Evolutionary conservation across 2,113 vertebrate species (phyloP).

Genomic region (Petroica traversi): DNA sequence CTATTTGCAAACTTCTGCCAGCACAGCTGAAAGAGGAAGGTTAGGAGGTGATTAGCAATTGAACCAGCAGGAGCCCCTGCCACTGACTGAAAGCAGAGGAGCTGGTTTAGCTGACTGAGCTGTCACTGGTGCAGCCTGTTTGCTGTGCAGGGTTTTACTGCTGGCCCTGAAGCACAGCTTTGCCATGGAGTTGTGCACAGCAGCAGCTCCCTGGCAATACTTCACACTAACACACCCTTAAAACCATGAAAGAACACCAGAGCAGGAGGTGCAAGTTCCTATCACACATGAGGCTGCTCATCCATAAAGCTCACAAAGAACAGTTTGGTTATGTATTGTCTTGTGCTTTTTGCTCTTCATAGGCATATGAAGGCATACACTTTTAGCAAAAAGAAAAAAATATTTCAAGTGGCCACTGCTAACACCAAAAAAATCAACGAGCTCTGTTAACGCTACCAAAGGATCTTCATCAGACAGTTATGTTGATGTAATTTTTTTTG

Average conservation of each 20-base stretch:
- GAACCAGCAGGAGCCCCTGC: neutral
- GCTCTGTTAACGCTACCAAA: neutral
- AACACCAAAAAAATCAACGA: neutral
- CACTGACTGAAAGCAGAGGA: neutral
- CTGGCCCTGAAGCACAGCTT: neutral
- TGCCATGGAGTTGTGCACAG: rapidly evolving
- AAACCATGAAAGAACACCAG: neutral
- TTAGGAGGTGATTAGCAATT: neutral
- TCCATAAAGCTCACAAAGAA: neutral
- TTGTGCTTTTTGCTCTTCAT: neutral
- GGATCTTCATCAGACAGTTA: neutral
- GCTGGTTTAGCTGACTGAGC: neutral
- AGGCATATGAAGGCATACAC: rapidly evolving
- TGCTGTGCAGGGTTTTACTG: neutral
- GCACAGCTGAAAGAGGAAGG: neutral
- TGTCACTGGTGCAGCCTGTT: neutral
- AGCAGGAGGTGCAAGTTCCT: neutral
- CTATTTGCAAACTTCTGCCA: neutral
- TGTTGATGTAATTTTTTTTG: rapidly evolving
- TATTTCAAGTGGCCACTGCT: neutral
- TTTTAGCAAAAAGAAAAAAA: neutral
- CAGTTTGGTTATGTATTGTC: neutral
- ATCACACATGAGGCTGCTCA: neutral
- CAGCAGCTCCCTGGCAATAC: neutral
- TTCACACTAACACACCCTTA: neutral